Evolutionary conservation across 1,140 invertebrate species (phyloP).

Genomic region (Samia ricini): DNA sequence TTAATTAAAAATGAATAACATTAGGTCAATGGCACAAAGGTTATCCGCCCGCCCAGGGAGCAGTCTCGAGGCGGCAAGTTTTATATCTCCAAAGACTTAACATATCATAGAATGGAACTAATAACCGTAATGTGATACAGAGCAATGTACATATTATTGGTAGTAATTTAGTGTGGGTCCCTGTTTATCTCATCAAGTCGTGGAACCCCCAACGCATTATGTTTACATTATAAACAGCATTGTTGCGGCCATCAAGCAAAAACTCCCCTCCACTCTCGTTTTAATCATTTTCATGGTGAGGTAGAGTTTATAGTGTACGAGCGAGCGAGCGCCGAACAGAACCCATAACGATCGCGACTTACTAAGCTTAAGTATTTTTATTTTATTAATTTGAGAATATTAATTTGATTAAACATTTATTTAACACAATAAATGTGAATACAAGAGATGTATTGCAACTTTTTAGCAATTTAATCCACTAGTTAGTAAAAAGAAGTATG

Average conservation of each 20-base stretch:
- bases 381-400: too few relatives aligned
- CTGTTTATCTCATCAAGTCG: not conserved
- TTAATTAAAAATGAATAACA: too few relatives aligned
- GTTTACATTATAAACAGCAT: not conserved
- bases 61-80: not conserved
- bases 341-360: too few relatives aligned
- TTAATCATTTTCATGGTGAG: conserved; percentile 3
- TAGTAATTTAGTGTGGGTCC: not conserved
- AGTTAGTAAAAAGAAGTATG: too few relatives aligned
- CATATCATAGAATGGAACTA: not conserved
- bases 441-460: too few relatives aligned
- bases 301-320: not conserved
- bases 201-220: not conserved
- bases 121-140: not conserved
- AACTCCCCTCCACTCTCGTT: not conserved
- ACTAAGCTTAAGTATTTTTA: too few relatives aligned
- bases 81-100: not conserved
- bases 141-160: not conserved
- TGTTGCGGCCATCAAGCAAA: conserved; percentile 6
- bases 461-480: too few relatives aligned
- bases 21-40: too few relatives aligned
- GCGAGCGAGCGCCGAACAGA: not conserved
- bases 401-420: too few relatives aligned
- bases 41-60: too few relatives aligned
- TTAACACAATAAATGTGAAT: too few relatives aligned